Conservation (phyloP, 2,888 invertebrate species). For the Pandemis cinnamomeana region DNA sequence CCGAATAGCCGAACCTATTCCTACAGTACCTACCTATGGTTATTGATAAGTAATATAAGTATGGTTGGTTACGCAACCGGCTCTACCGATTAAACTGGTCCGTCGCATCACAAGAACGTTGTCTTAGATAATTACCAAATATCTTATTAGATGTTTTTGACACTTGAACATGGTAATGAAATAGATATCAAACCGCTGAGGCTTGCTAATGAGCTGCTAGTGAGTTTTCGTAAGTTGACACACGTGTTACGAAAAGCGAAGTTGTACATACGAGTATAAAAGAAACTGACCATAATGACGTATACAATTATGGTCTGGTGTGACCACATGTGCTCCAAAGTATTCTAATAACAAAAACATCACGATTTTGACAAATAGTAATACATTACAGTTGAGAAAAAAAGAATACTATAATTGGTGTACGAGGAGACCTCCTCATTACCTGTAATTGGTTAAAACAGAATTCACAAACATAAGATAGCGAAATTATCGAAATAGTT, state of each 20-base stretch:
- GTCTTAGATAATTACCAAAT: slow-evolving; percentile 16
- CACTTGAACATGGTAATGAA: slow-evolving; percentile 22
- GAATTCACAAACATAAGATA: no score
- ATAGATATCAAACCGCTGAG: slow-evolving; percentile 19
- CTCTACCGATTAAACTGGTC: slow-evolving; percentile 2
- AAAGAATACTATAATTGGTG: neutral
- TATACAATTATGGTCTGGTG: neutral
- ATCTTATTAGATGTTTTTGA: slow-evolving; percentile 30
- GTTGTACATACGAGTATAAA: neutral
- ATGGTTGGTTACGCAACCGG: neutral
- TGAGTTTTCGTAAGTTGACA: slow-evolving; percentile 33
- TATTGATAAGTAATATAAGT: no score
- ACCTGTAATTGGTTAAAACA: no score
- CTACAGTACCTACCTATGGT: no score
- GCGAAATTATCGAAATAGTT: neutral
- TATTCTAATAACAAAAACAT: slow-evolving; percentile 10
- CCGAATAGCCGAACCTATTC: no score
- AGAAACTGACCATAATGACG: neutral
- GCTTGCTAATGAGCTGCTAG: slow-evolving; percentile 12
- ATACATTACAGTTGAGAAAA: neutral
- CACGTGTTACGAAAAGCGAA: slow-evolving; percentile 5
- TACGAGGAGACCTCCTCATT: no score
- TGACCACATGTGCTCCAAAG: slow-evolving; percentile 1
- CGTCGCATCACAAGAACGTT: slow-evolving; percentile 6
- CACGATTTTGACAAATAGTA: slow-evolving; percentile 1